These are phyloP conservation scores for Etheostoma nigrum DNA, from an alignment of 2,797 vertebrate species.

Conservation along the genomic window DNA sequence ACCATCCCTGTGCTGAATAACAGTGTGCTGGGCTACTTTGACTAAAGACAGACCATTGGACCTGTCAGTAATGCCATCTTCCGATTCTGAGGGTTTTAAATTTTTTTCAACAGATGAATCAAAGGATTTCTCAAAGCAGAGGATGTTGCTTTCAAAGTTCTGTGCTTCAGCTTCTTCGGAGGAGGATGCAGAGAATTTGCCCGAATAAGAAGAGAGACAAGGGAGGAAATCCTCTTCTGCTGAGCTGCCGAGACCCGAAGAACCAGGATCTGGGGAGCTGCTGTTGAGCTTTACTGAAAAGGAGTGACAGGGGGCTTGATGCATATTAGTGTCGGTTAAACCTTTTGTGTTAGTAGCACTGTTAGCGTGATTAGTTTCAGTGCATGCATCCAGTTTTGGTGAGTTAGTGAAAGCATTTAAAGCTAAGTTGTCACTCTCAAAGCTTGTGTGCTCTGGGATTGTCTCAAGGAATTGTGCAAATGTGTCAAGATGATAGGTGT, in stretches of 20 bases:
- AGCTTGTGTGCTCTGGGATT: constrained; percentile 66
- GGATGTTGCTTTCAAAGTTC: constrained; percentile 34
- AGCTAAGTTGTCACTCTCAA: constrained; percentile 27
- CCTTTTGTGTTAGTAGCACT: constrained; percentile 29
- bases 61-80: constrained; percentile 32
- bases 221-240: constrained; percentile 73
- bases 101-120: constrained; percentile 3
- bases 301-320: background rate
- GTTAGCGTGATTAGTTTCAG: constrained; percentile 35
- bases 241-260: constrained; percentile 74
- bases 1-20: constrained; percentile 5
- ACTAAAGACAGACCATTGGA: constrained; percentile 30
- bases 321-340: constrained; percentile 33
- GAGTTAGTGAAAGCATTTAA: constrained; percentile 25
- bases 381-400: constrained; percentile 1
- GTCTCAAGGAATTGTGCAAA: constrained; percentile 66
- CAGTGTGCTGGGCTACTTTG: constrained; percentile 26
- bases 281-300: constrained; percentile 30
- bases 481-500: constrained; percentile 22
- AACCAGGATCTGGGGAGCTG: constrained; percentile 64
- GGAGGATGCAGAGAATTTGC: constrained; percentile 68
- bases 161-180: constrained; percentile 59
- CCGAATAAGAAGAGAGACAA: constrained; percentile 67
- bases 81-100: constrained; percentile 15
- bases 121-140: constrained; percentile 27